phyloP scores from a whole-genome alignment of 2,888 invertebrate genomes.

The Amphimallon solstitiale region DNA sequence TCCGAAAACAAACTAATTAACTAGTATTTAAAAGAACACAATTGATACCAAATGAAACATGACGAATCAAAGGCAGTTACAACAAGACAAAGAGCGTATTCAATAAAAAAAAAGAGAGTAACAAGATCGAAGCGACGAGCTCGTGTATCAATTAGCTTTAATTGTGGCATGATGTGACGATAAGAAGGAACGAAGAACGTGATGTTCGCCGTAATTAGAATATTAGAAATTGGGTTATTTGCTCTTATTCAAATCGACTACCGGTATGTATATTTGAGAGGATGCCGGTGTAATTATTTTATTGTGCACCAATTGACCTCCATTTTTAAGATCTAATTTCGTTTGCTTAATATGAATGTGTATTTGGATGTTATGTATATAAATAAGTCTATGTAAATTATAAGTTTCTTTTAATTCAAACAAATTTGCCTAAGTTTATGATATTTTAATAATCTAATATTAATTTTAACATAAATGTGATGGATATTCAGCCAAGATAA shows the following conservation, averaged over 20 bases:
- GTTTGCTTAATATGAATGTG: constrained; percentile 12
- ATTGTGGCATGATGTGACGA: constrained; percentile 22
- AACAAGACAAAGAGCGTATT: constrained; percentile 6
- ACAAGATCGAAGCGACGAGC: constrained; percentile 24
- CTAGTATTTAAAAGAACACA: constrained; percentile 6
- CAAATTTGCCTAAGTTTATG: too few species aligned
- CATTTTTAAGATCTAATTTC: constrained; percentile 18
- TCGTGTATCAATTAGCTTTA: constrained; percentile 29
- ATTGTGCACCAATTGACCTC: constrained; percentile 22
- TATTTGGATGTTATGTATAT: neutral
- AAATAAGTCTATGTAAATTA: neutral
- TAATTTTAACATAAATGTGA: too few species aligned
- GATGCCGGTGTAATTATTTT: constrained; percentile 30
- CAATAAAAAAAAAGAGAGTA: constrained; percentile 7
- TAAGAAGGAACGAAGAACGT: constrained; percentile 16
- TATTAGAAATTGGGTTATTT: constrained; percentile 33
- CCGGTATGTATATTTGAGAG: constrained; percentile 32
- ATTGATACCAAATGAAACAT: constrained; percentile 24
- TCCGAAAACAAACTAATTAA: constrained; percentile 31
- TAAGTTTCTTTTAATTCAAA: too few species aligned
- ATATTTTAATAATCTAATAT: too few species aligned
- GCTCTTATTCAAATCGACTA: constrained; percentile 32
- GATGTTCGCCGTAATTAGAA: constrained; percentile 27
- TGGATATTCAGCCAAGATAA: too few species aligned
- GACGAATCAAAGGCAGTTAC: constrained; percentile 10